Evolutionary conservation across 2,797 vertebrate genomes (phyloP).

Genomic region (Myotis vivesi): DNA sequence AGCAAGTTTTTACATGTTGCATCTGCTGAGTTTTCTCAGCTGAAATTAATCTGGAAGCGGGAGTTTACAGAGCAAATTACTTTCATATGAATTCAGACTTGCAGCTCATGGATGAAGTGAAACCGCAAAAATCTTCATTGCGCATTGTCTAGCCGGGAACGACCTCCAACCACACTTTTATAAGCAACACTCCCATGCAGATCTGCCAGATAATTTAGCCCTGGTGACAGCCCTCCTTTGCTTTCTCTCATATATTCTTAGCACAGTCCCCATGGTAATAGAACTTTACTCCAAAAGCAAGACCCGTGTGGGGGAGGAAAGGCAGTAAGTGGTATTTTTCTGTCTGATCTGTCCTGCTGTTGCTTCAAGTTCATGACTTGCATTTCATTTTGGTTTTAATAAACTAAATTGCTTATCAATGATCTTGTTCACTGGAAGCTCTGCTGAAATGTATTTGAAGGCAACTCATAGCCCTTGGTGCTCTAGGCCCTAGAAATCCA

Average conservation of each 20-base stretch:
- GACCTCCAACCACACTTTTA: background rate
- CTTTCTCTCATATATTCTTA: conserved; percentile 54
- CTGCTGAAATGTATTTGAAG: background rate
- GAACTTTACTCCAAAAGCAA: conserved; percentile 36
- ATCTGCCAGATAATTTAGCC: background rate
- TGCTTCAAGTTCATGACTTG: background rate
- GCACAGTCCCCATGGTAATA: conserved; percentile 51
- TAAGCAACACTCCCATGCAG: background rate
- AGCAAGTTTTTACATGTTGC: background rate
- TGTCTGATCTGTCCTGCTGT: conserved; percentile 27
- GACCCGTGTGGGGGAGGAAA: background rate
- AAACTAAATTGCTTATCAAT: background rate
- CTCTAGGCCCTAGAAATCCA: background rate
- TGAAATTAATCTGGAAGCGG: conserved; percentile 28
- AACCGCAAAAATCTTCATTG: background rate
- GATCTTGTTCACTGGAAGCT: background rate
- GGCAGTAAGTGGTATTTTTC: background rate
- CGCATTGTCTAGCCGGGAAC: background rate
- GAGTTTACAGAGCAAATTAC: background rate
- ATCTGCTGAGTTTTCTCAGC: conserved; percentile 15
- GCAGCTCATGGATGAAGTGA: background rate
- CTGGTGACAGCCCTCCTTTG: background rate
- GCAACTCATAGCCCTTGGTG: background rate
- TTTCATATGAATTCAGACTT: conserved; percentile 37
- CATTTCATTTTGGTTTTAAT: conserved; percentile 20